A percentile compares a stretch with the other conserved stretches of the same genome.
Conservation (phyloP, 53 echinoderm and acorn worm genomes). For the Antedon mediterranea region DNA sequence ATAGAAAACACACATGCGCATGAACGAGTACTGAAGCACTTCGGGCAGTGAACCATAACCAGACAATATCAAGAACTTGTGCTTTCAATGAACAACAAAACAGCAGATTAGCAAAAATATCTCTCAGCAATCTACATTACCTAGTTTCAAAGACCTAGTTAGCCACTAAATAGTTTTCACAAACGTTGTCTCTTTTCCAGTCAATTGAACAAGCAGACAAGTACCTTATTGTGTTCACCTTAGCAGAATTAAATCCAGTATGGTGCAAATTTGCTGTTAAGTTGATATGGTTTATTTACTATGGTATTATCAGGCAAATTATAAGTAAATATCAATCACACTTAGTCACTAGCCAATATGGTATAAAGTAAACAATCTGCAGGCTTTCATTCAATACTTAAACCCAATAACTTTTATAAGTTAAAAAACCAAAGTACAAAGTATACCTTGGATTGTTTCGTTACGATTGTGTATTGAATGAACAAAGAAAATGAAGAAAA, state of each 20-base stretch:
- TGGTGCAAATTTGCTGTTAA: background rate
- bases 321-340: background rate
- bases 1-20: background rate
- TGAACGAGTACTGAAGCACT: background rate
- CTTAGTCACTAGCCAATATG: background rate
- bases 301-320: background rate
- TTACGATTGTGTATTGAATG: too few relatives aligned
- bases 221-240: background rate
- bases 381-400: background rate
- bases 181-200: background rate
- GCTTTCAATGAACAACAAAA: background rate
- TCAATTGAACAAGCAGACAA: background rate
- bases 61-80: background rate
- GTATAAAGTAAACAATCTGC: background rate
- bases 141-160: background rate
- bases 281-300: background rate
- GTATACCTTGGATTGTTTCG: too few relatives aligned
- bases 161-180: background rate
- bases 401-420: background rate
- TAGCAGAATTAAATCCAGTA: background rate
- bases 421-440: too few relatives aligned
- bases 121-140: background rate
- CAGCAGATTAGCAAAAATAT: background rate
- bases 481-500: too few relatives aligned
- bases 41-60: background rate